Evolutionary conservation across 2,113 vertebrate species (phyloP), one percentile per base, ranked within the genome.

Genomic region (Gallinago paraguaiae): DNA sequence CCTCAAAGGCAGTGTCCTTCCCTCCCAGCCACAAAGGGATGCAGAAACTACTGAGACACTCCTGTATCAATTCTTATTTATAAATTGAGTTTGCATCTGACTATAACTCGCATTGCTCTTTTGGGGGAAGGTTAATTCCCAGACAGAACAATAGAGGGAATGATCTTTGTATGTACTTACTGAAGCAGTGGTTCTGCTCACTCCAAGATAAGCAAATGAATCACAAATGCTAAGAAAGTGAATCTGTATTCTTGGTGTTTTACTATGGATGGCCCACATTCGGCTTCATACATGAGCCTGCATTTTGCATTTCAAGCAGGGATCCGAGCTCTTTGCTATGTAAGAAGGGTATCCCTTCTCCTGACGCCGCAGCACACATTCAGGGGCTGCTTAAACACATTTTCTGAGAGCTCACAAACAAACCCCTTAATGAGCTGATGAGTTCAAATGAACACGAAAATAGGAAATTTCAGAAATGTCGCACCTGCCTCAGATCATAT

Each of bases 21-120:
- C 0, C n/a, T 88, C 65, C 41, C 46, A 72, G 14, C 23, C 48
- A 20, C 1, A 1, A 0, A 68, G 30, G 24, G 64, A 30, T 57
- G 60, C 56, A 83, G 68, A 54, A 77, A 48, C 23, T 33, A 25
- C 41, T 31, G 35, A 45, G 46, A 35, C 1, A 2, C 19, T 74
- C 23, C 51, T 82, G 18, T 31, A 45, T 61, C 39, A 35, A 24
- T 65, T 90, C 17, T 61, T 74, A 6, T 39, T 60, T 78, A 19
- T n/a, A 71, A 67, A 74, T 11, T 7, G 65, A 50, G 22, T 67
- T 45, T 53, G 50, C 16, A 39, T 6, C 5, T 22, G n/a, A 31
- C 37, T 6, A 24, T n/a, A 88, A 41, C n/a, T 79, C 1, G 0
- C 33, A 22, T 25, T 6, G 1, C 23, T 65, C 37, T 68, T 20